Conservation (phyloP, 2,797 vertebrate species). For the Sebastes jordani region DNA sequence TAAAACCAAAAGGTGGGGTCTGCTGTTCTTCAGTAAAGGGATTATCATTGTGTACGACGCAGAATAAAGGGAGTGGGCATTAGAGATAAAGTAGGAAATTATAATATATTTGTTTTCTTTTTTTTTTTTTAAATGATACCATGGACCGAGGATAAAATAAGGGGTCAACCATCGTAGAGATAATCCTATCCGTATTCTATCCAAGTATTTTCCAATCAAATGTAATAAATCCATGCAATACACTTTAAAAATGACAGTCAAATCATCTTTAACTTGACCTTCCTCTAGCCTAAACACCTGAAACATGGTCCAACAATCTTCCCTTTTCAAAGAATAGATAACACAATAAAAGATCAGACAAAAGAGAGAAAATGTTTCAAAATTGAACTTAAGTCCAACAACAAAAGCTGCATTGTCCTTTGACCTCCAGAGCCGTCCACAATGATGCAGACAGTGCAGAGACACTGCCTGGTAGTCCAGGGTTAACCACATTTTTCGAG, state of each 20-base stretch:
- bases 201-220: conserved; percentile 29
- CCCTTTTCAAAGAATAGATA: conserved; percentile 38
- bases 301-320: conserved; percentile 29
- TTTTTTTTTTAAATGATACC: conserved; percentile 45
- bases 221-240: conserved; percentile 29
- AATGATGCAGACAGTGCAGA: conserved; percentile 2
- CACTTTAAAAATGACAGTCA: conserved; percentile 10
- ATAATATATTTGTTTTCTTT: not conserved
- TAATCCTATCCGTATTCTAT: conserved; percentile 32
- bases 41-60: conserved; percentile 11
- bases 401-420: conserved; percentile 36
- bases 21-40: conserved; percentile 16
- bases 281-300: conserved; percentile 22
- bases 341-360: conserved; percentile 41
- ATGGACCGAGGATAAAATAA: conserved; percentile 18
- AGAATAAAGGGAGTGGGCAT: conserved; percentile 22
- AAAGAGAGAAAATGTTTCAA: conserved; percentile 22
- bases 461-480: conserved; percentile 1
- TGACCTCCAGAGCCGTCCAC: conserved; percentile 11
- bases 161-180: conserved; percentile 23
- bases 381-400: conserved; percentile 17
- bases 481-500: not conserved
- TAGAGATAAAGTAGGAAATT: conserved; percentile 9
- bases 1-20: conserved; percentile 32
- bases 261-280: conserved; percentile 23